These are phyloP conservation scores for Phymastichus coffea DNA, from an alignment of 1,140 invertebrate genomes.

Conservation along the genomic window DNA sequence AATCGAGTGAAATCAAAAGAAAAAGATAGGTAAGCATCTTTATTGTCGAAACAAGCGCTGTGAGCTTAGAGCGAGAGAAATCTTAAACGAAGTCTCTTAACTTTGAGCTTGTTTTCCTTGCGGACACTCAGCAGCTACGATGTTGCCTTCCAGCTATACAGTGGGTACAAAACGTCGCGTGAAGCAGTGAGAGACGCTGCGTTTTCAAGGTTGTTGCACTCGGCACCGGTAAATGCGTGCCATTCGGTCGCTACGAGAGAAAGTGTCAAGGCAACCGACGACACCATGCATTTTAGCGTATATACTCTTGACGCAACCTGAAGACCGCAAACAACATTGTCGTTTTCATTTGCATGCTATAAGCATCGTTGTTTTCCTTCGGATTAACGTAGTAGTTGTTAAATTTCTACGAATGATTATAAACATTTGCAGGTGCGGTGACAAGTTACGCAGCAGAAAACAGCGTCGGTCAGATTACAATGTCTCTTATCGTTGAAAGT, in stretches of 20 bases:
- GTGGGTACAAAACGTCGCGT: too few relatives aligned
- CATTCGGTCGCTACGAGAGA: constrained; percentile 2
- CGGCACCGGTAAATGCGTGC: neutral
- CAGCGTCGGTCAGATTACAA: too few relatives aligned
- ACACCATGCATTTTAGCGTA: neutral
- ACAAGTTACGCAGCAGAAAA: too few relatives aligned
- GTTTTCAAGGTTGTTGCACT: constrained; percentile 19
- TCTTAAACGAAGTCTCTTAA: neutral
- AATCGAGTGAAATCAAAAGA: too few relatives aligned
- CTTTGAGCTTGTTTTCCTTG: neutral
- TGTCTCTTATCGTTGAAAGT: too few relatives aligned
- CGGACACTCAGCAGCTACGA: neutral
- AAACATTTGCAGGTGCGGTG: neutral
- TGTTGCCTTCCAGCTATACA: constrained; percentile 8
- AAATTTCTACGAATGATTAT: constrained; percentile 6
- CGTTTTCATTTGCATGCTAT: neutral
- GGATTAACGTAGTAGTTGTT: neutral
- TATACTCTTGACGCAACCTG: neutral
- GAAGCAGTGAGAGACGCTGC: constrained; percentile 2
- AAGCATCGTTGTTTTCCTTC: neutral
- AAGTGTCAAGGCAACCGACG: neutral
- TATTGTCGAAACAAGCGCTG: too few relatives aligned
- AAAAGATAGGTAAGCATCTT: too few relatives aligned
- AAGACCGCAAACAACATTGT: neutral
- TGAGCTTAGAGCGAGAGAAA: too few relatives aligned